A percentile compares a stretch with the other conserved stretches of the same genome.
These are phyloP conservation scores for Channa maculata DNA, from an alignment of 2,113 vertebrate species.

Conservation along the genomic window DNA sequence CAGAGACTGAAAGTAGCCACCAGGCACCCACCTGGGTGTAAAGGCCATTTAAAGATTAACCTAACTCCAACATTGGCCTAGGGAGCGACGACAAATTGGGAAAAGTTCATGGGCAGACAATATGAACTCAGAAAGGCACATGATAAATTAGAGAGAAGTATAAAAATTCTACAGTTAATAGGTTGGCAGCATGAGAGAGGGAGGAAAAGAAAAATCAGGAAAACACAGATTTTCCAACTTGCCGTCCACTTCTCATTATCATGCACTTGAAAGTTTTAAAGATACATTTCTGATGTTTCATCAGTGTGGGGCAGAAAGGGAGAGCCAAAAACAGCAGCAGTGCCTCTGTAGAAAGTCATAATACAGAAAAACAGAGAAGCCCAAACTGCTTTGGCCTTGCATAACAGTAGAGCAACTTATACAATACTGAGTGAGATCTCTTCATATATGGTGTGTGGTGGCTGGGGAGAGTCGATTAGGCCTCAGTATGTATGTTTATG, in stretches of 20 bases:
- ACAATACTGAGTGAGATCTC: conserved; percentile 33
- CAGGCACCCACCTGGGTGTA: background rate
- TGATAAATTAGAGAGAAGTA: background rate
- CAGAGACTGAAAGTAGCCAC: conserved; percentile 40
- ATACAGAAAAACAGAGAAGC: conserved; percentile 63
- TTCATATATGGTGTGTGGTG: conserved; percentile 11
- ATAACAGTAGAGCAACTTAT: conserved; percentile 27
- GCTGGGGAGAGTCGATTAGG: conserved; percentile 81
- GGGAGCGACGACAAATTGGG: background rate
- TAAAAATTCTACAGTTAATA: background rate
- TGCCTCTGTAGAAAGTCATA: conserved; percentile 62
- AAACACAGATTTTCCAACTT: conserved; percentile 29
- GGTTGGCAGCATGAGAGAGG: conserved; percentile 14
- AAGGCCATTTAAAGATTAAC: conserved; percentile 19
- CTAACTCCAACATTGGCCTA: conserved; percentile 36
- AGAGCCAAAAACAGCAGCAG: conserved; percentile 77
- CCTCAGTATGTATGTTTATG: conserved; percentile 49
- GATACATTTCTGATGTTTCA: conserved; percentile 76
- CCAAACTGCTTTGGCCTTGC: conserved; percentile 73
- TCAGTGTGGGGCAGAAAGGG: conserved; percentile 39
- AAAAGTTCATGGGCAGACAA: conserved; percentile 17
- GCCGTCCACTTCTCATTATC: conserved; percentile 35
- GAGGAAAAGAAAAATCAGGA: conserved; percentile 3
- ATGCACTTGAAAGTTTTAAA: conserved; percentile 47
- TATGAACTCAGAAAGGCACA: conserved; percentile 1